Evolutionary conservation across 2,888 invertebrate genomes (phyloP).

Genomic region (Craniophora ligustri): DNA sequence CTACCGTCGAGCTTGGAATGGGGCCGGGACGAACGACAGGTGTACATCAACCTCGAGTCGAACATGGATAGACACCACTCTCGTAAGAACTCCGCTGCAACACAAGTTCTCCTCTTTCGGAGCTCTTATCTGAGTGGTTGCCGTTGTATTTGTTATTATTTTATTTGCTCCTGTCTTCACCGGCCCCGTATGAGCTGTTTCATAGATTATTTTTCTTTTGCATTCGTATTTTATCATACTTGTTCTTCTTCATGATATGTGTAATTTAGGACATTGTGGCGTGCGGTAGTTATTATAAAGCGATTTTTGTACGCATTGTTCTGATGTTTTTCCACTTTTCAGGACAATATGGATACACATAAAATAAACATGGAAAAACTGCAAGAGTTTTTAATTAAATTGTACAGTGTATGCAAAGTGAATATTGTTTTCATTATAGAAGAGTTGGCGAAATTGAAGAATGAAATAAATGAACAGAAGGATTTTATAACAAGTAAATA

Average conservation of each 20-base stretch:
- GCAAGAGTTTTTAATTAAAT: slow-evolving; percentile 83
- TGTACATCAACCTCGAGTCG: slow-evolving; percentile 66
- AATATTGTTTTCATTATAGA: slow-evolving; percentile 88
- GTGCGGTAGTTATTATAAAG: neutral
- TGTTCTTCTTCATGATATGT: slow-evolving; percentile 7
- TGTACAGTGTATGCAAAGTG: slow-evolving; percentile 87
- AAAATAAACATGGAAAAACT: slow-evolving; percentile 90
- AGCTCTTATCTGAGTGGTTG: slow-evolving; percentile 70
- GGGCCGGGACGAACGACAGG: slow-evolving; percentile 87
- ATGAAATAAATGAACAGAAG: slow-evolving; percentile 86
- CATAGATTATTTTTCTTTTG: slow-evolving; percentile 54
- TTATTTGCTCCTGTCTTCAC: slow-evolving; percentile 83
- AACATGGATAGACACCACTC: slow-evolving; percentile 32
- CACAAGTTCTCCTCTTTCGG: slow-evolving; percentile 14
- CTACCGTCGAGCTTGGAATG: slow-evolving; percentile 94
- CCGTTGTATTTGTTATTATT: slow-evolving; percentile 63
- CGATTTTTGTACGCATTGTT: slow-evolving; percentile 9
- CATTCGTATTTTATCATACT: slow-evolving; percentile 40
- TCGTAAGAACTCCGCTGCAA: slow-evolving; percentile 41
- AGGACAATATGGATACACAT: slow-evolving; percentile 92
- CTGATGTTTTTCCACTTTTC: slow-evolving; percentile 65
- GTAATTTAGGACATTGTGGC: slow-evolving; percentile 7
- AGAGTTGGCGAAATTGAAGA: slow-evolving; percentile 88
- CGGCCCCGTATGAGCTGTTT: slow-evolving; percentile 76
- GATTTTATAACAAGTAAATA: slow-evolving; percentile 83